Percentiles rank a stretch among this genome's conserved stretches.
Conservation (phyloP, 2,888 invertebrate species). For the Rhimphoctona megacephalus region DNA sequence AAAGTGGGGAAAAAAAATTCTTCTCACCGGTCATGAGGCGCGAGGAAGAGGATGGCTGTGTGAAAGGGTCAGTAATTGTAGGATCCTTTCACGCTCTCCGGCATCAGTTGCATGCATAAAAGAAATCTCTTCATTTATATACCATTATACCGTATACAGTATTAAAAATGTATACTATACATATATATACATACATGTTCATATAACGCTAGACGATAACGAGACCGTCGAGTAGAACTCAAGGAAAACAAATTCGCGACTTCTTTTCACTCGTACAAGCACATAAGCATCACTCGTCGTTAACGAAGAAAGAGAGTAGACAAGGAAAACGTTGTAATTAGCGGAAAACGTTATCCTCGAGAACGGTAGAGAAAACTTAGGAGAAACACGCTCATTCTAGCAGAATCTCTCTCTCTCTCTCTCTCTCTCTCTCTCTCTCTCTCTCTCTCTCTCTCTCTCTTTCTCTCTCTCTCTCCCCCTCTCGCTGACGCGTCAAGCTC, state of each 20-base stretch:
- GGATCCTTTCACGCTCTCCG: slow-evolving; percentile 54
- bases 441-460: neutral
- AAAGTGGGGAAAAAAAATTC: slow-evolving; percentile 14
- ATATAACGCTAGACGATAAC: slow-evolving; percentile 22
- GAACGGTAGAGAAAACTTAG: slow-evolving; percentile 22
- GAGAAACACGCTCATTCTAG: slow-evolving; percentile 9
- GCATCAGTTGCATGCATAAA: slow-evolving; percentile 55
- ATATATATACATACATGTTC: neutral
- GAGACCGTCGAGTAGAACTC: slow-evolving; percentile 20
- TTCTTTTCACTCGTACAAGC: slow-evolving; percentile 21
- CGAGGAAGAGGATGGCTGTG: slow-evolving; percentile 32
- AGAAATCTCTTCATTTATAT: slow-evolving; percentile 61
- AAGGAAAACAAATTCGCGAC: slow-evolving; percentile 43
- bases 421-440: neutral
- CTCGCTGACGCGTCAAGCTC: neutral
- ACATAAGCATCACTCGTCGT: slow-evolving; percentile 40
- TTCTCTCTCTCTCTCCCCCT: neutral
- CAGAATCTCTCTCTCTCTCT: neutral
- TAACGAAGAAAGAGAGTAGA: slow-evolving; percentile 36
- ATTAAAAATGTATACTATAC: neutral
- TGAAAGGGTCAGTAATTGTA: slow-evolving; percentile 65
- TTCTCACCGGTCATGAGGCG: slow-evolving; percentile 45
- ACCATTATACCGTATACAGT: slow-evolving; percentile 27
- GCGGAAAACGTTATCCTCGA: slow-evolving; percentile 50
- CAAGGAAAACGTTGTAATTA: slow-evolving; percentile 60